Conservation (phyloP, 2,888 invertebrate species). For the Nasonovia ribisnigri region DNA sequence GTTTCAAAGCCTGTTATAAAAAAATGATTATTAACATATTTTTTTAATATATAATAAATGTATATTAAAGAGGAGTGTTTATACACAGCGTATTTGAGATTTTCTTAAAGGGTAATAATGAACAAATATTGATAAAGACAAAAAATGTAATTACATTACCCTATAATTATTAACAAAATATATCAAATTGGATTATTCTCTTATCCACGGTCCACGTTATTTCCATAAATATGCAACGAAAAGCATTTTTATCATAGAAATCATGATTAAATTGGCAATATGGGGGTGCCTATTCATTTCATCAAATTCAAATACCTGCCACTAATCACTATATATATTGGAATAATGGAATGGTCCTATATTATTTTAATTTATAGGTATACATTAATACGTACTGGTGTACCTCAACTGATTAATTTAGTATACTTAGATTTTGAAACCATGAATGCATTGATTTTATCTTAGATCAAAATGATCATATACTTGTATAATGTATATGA, state of each 20-base stretch:
- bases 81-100: neutral
- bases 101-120: neutral
- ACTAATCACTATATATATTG: too few species aligned
- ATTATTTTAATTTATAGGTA: neutral
- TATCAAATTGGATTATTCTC: too few species aligned
- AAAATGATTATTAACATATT: neutral
- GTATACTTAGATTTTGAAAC: neutral
- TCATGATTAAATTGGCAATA: neutral
- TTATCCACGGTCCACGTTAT: neutral
- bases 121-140: neutral
- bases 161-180: neutral
- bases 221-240: neutral
- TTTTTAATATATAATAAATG: neutral
- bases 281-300: too few species aligned
- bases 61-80: neutral
- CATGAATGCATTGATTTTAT: neutral
- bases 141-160: neutral
- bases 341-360: neutral
- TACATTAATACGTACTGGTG: too few species aligned
- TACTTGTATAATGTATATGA: too few species aligned
- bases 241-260: too few species aligned
- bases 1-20: neutral
- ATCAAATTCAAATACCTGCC: neutral
- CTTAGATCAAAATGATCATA: too few species aligned
- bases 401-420: neutral